These are phyloP conservation scores for Campoletis raptor DNA, from an alignment of 2,888 invertebrate genomes.

Conservation along the genomic window DNA sequence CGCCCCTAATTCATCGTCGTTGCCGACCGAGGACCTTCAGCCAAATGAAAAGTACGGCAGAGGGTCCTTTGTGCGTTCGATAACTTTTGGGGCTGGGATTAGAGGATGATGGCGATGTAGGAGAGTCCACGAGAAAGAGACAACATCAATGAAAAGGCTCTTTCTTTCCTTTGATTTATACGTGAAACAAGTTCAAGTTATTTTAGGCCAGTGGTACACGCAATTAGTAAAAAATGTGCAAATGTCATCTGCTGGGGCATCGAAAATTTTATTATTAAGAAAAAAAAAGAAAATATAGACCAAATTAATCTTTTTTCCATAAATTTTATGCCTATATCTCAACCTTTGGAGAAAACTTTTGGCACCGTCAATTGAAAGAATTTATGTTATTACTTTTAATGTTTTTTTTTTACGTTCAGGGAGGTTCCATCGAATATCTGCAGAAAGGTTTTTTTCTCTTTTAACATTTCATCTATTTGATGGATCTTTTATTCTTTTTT, in stretches of 20 bases:
- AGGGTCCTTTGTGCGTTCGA: slow-evolving; percentile 68
- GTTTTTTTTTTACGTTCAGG: not conserved
- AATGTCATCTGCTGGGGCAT: slow-evolving; percentile 25
- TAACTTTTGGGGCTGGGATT: slow-evolving; percentile 61
- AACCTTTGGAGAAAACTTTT: not conserved
- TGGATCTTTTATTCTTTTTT: not conserved
- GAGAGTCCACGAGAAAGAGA: slow-evolving; percentile 22
- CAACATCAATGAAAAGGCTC: slow-evolving; percentile 48
- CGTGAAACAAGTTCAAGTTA: slow-evolving; percentile 24
- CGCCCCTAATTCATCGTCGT: slow-evolving; percentile 74
- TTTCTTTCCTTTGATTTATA: slow-evolving; percentile 21
- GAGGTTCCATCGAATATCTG: not conserved
- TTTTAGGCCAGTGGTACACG: slow-evolving; percentile 3
- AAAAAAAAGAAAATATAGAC: not conserved
- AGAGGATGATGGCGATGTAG: slow-evolving; percentile 42
- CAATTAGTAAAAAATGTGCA: slow-evolving; percentile 32
- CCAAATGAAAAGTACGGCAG: slow-evolving; percentile 78
- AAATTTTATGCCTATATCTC: not conserved
- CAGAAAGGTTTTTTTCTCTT: not conserved
- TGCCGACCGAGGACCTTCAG: slow-evolving; percentile 69
- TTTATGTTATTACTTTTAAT: not conserved
- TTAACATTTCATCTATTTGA: not conserved
- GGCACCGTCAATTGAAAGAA: not conserved
- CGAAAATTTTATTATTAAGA: too few relatives aligned
- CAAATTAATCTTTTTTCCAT: not conserved